Evolutionary conservation across 2,888 invertebrate genomes (phyloP).

Genomic region (Cheilosia pagana): DNA sequence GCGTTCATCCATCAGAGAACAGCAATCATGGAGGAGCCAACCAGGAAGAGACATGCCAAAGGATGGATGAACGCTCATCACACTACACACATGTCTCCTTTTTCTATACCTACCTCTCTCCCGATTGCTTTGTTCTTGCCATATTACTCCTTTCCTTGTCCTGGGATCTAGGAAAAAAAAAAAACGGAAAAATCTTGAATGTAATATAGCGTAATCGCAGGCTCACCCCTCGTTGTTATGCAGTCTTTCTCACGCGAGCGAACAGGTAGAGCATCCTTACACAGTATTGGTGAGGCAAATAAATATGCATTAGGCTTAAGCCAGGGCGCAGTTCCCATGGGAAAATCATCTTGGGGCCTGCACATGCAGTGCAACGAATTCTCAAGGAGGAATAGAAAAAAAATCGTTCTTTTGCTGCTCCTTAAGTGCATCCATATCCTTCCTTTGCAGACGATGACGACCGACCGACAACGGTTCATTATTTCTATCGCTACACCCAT

Average conservation of each 20-base stretch:
- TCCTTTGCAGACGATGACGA: slow-evolving; percentile 60
- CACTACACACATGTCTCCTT: slow-evolving; percentile 62
- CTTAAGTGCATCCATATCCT: slow-evolving; percentile 74
- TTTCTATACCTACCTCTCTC: slow-evolving; percentile 9
- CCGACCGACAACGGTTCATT: slow-evolving; percentile 30
- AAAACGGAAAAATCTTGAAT: slow-evolving; percentile 58
- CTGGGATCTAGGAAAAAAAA: slow-evolving; percentile 17
- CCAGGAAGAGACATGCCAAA: slow-evolving; percentile 67
- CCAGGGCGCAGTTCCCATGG: slow-evolving; percentile 56
- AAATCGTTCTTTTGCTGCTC: slow-evolving; percentile 65
- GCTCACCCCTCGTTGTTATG: slow-evolving; percentile 31
- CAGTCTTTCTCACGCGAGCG: slow-evolving; percentile 44
- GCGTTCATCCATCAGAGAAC: slow-evolving; percentile 58
- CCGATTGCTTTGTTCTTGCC: background rate
- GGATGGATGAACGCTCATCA: slow-evolving; percentile 36
- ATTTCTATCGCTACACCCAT: slow-evolving; percentile 25
- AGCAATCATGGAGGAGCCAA: slow-evolving; percentile 32
- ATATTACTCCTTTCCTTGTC: slow-evolving; percentile 5
- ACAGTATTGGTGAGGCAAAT: slow-evolving; percentile 68
- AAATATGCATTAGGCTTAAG: slow-evolving; percentile 58
- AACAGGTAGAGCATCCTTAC: slow-evolving; percentile 8
- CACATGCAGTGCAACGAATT: slow-evolving; percentile 57
- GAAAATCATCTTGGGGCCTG: slow-evolving; percentile 34
- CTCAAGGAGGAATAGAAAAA: slow-evolving; percentile 60
- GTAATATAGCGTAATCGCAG: slow-evolving; percentile 69